These are phyloP conservation scores for Neodiprion fabricii DNA, from an alignment of 1,140 invertebrate genomes.

Conservation along the genomic window DNA sequence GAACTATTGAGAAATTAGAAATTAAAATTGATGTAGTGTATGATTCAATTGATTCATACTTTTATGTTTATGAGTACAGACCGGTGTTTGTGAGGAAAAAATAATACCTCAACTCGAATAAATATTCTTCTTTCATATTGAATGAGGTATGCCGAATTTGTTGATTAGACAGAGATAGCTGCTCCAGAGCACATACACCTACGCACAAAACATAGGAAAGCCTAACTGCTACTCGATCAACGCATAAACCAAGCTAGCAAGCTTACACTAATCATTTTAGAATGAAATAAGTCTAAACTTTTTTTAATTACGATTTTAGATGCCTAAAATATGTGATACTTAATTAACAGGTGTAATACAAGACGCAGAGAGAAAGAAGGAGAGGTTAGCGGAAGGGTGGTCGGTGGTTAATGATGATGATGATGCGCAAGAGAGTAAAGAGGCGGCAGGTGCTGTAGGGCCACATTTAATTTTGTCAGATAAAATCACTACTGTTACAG, in stretches of 20 bases:
- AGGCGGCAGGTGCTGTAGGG: conserved; percentile 54
- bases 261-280: conserved; percentile 60
- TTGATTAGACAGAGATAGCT: conserved; percentile 42
- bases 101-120: too few relatives aligned
- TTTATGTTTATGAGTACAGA: too few relatives aligned
- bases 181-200: conserved; percentile 58
- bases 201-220: conserved; percentile 54
- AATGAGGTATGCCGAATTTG: conserved; percentile 14
- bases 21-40: too few relatives aligned
- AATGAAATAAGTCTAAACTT: conserved; percentile 47
- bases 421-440: conserved; percentile 55
- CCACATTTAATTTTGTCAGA: conserved; percentile 26
- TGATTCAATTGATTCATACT: too few relatives aligned
- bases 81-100: too few relatives aligned
- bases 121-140: conserved; percentile 10
- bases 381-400: conserved; percentile 62
- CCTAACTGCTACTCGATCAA: conserved; percentile 56
- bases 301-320: conserved; percentile 49
- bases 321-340: conserved; percentile 60
- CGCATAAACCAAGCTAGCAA: conserved; percentile 52
- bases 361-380: conserved; percentile 62
- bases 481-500: conserved; percentile 14
- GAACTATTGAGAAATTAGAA: too few relatives aligned
- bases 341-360: conserved; percentile 64
- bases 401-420: conserved; percentile 59